Base-by-base conservation (phyloP, 2,888 invertebrate genomes). In the Eilema depressum region DNA sequence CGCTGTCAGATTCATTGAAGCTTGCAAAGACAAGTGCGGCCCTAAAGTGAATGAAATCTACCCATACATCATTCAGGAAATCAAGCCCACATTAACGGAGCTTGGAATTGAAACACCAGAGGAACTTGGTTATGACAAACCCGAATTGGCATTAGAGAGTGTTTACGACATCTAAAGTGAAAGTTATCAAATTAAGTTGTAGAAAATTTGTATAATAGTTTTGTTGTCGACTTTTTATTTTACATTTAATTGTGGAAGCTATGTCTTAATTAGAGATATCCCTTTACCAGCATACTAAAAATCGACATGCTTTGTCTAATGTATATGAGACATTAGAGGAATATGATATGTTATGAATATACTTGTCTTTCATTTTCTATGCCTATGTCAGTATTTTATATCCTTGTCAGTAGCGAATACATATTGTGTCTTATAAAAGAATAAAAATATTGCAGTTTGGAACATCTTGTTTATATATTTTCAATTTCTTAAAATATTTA, bases 111-210 rank as follows among this genome's bases (percentile, higher is more conserved):
- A 97, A 69, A 99, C 99, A 41, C 98, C 98, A 0, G 99, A 99
- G 91, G 98, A 99, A 89, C 96, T 99, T 86, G 99, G 99, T 75
- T 99, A 98, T 87, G 99, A 99, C 93, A 98, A 99, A 94, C 99
- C 99, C 71, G 99, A 99, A 95, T 95, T 99, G 91, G 98, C 98
- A 75, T 96, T 98, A 80, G 93, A 97, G 85, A 96, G 96, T 85
- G 97, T 98, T 71, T 97, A 96, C 87, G 97, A 98, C 73, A 96
- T 97, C 85, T 96, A 96, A 93, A 83, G 83, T 83, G 82, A 81
- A 75, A 75, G 71, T 77, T 80, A 84, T 84, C 85, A 86, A 83
- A 85, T 84, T 89, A 91, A 89, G 89, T 80, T 90, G 93, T 95
- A 94, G 93, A 91, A 81, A 89, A 91, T 91, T 93, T 93, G 87